Evolutionary conservation across 2,888 invertebrate genomes (phyloP).

Genomic region (Calliopum simillimum): DNA sequence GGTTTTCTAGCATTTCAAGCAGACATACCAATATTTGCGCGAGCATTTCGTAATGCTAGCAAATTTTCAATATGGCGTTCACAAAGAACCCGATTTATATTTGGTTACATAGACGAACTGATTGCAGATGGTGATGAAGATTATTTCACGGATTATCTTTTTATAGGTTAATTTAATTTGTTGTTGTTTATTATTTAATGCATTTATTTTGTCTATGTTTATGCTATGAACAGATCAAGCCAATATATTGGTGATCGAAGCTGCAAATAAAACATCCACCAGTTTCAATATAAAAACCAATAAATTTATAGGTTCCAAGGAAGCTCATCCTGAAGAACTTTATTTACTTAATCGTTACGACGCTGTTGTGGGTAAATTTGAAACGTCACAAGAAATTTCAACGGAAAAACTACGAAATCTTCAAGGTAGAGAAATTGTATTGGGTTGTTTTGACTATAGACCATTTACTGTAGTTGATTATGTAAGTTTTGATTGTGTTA

Average conservation of each 20-base stretch:
- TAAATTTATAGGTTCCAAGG: conserved; percentile 55
- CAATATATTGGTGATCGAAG: conserved; percentile 55
- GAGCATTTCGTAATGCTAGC: conserved; percentile 54
- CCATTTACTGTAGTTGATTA: conserved; percentile 59
- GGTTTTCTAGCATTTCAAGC: conserved; percentile 58
- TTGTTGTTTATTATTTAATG: background rate
- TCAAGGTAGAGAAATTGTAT: conserved; percentile 56
- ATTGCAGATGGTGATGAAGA: background rate
- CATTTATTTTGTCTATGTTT: too few relatives aligned
- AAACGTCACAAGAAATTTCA: conserved; percentile 38
- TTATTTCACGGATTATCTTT: conserved; percentile 49
- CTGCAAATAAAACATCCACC: conserved; percentile 46
- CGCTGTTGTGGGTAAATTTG: conserved; percentile 38
- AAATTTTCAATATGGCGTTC: conserved; percentile 57
- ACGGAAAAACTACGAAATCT: conserved; percentile 54
- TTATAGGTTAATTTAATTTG: conserved; percentile 50
- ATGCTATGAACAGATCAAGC: conserved; percentile 55
- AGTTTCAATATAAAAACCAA: conserved; percentile 57
- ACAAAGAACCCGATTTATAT: conserved; percentile 52
- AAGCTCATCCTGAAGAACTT: conserved; percentile 43
- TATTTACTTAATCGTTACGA: conserved; percentile 50
- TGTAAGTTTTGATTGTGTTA: conserved; percentile 40
- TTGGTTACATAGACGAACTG: conserved; percentile 50
- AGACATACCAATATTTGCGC: conserved; percentile 55
- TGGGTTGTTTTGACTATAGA: conserved; percentile 58